Evolutionary conservation across 2,113 vertebrate species (phyloP).

Genomic region (Xenopus laevis): DNA sequence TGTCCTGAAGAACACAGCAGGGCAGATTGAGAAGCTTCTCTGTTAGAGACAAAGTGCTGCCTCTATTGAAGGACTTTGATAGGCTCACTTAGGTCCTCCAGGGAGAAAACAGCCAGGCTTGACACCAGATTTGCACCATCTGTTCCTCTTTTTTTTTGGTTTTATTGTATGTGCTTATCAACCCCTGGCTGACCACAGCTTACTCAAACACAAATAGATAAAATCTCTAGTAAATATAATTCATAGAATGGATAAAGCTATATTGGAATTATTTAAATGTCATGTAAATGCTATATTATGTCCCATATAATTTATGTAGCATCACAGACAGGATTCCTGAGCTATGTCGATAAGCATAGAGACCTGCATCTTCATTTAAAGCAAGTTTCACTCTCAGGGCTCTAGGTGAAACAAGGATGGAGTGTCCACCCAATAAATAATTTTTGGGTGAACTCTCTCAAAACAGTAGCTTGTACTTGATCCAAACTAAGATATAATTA

Average conservation of each 20-base stretch:
- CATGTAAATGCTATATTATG: neutral
- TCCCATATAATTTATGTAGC: too few species aligned
- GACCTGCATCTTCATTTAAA: too few species aligned
- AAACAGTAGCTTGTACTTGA: too few species aligned
- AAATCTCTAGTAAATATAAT: slow-evolving; percentile 8
- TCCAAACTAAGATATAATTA: too few species aligned
- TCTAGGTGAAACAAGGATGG: too few species aligned
- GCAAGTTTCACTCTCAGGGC: too few species aligned
- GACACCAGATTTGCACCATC: slow-evolving; percentile 46
- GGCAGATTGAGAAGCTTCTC: slow-evolving; percentile 35
- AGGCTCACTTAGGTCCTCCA: slow-evolving; percentile 41
- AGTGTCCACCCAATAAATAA: too few species aligned
- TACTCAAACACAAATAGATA: slow-evolving; percentile 5
- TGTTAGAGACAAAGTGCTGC: slow-evolving; percentile 22
- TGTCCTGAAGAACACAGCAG: slow-evolving; percentile 35
- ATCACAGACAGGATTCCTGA: too few species aligned
- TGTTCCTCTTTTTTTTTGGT: slow-evolving; percentile 31
- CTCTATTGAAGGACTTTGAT: slow-evolving; percentile 35
- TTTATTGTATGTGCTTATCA: slow-evolving; percentile 4
- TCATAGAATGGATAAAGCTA: slow-evolving; percentile 10
- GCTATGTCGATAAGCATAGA: too few species aligned
- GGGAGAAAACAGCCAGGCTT: slow-evolving; percentile 39
- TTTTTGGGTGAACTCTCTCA: too few species aligned
- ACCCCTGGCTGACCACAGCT: slow-evolving; percentile 30
- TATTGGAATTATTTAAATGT: slow-evolving; percentile 30